phyloP scores from a whole-genome alignment of 2,113 vertebrate species.

The Seriola dumerili region DNA sequence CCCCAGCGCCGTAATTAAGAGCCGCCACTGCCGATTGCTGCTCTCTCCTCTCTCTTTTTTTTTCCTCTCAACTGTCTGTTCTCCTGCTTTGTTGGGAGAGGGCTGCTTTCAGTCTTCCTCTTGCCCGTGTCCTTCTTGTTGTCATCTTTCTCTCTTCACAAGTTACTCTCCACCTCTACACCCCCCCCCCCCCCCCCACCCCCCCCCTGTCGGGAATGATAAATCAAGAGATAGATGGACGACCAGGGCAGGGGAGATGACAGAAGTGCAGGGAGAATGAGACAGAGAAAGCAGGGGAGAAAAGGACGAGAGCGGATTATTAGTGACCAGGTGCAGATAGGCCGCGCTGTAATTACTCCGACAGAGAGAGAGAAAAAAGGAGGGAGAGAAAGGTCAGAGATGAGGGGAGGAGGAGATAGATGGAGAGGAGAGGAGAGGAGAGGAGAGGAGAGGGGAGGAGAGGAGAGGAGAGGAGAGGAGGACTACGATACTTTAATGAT shows the following conservation, averaged over 20 bases:
- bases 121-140: conserved; percentile 31
- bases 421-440: conserved; percentile 18
- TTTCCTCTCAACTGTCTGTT: conserved; percentile 36
- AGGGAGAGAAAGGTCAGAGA: conserved; percentile 44
- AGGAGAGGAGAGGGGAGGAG: conserved; percentile 9
- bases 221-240: conserved; percentile 82
- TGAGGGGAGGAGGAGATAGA: conserved; percentile 21
- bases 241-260: conserved; percentile 40
- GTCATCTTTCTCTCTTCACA: conserved; percentile 38
- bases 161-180: conserved; percentile 19
- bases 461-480: conserved; percentile 10
- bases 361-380: not conserved
- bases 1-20: conserved; percentile 77
- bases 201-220: conserved; percentile 63
- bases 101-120: conserved; percentile 39
- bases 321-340: conserved; percentile 81
- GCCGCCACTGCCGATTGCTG: conserved; percentile 61
- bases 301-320: conserved; percentile 68
- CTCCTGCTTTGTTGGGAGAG: conserved; percentile 41
- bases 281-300: conserved; percentile 17
- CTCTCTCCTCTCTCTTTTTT: conserved; percentile 2
- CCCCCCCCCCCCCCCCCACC: not conserved
- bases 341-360: conserved; percentile 76
- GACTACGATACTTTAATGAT: conserved; percentile 44
- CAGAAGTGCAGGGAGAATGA: conserved; percentile 35